Evolutionary conservation across 1,140 invertebrate genomes (phyloP), one percentile per base, ranked within the genome.

Genomic region (Homarus americanus): DNA sequence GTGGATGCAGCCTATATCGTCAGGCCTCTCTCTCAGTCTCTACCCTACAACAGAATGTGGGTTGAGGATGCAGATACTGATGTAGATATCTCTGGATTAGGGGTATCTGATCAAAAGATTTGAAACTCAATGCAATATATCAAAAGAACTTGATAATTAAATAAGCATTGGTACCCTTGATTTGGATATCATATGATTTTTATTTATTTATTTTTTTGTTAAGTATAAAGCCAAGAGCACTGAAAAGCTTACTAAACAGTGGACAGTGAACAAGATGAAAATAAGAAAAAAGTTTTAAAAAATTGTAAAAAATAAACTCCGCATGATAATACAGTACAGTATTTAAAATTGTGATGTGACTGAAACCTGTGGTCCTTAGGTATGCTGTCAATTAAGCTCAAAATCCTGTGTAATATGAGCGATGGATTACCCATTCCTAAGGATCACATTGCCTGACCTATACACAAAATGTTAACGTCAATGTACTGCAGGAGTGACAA

Each of bases 11-110:
- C 72, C 88, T 83, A 89, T 89, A 82, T 82, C 49, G 87, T 90
- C 82, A 90, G 88, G 88, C 88, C 58, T 84, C 80, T 90, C 40
- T 85, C 72, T 83, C 63, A 66, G 72, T 90, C 88, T 89, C 87
- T 84, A 90, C 79, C 88, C 88, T 83, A 72, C 88, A 90, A 90
- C 76, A 83, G 40, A 75, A 75, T 82, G 66, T 82, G 79, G 69
- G 28, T 82, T 79, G 80, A 69, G 49, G 66, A 63, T 87, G 69
- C 69, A 89, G 79, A 84, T 75, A 41, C 44, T 83, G 69, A 73
- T 90, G 73, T 72, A 90, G 73, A 83, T 84, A 76, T 82, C 80
- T 83, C 72, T 73, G 66, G 79, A 83, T 58, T 58, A 49, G 72
- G 69, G 88, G 41, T 83, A 83, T 76, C 49, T 83, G 80, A 38